Percentiles rank a stretch among this genome's conserved stretches.
phyloP scores from a whole-genome alignment of 1,140 invertebrate genomes.

The Micrasema minimum region DNA sequence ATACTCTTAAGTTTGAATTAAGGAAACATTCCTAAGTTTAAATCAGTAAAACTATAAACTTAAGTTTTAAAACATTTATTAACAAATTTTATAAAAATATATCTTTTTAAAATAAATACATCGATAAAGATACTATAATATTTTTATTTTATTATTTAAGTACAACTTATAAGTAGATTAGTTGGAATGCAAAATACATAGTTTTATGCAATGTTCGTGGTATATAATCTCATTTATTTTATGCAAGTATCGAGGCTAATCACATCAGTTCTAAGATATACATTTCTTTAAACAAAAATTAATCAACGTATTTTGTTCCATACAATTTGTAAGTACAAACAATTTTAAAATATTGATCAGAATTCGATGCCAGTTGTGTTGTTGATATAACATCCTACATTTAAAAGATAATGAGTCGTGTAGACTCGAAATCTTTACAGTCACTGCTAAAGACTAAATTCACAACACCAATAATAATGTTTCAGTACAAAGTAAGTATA shows the following conservation, averaged over 20 bases:
- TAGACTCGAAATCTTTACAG: too few species aligned
- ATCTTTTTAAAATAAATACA: conserved; percentile 43
- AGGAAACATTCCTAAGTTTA: conserved; percentile 40
- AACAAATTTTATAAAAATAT: conserved; percentile 50
- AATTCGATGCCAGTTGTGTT: too few species aligned
- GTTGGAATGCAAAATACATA: not conserved
- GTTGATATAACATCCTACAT: too few species aligned
- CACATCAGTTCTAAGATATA: too few species aligned
- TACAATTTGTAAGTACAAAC: too few species aligned
- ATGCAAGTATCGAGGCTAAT: too few species aligned
- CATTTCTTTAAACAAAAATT: too few species aligned
- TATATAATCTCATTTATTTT: too few species aligned
- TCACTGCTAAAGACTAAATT: not conserved
- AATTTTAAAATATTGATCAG: too few species aligned
- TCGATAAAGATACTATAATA: conserved; percentile 6
- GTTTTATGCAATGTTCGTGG: not conserved
- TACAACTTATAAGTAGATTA: conserved; percentile 20
- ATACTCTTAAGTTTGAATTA: conserved; percentile 15
- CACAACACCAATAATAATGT: not conserved
- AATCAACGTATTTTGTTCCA: too few species aligned
- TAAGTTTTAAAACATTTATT: conserved; percentile 53
- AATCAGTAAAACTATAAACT: conserved; percentile 39
- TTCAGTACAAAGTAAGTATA: not conserved
- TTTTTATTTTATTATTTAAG: conserved; percentile 13
- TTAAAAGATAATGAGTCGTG: too few species aligned